These are phyloP conservation scores for Leucopsar rothschildi DNA, from an alignment of 2,113 vertebrate genomes.

Conservation along the genomic window DNA sequence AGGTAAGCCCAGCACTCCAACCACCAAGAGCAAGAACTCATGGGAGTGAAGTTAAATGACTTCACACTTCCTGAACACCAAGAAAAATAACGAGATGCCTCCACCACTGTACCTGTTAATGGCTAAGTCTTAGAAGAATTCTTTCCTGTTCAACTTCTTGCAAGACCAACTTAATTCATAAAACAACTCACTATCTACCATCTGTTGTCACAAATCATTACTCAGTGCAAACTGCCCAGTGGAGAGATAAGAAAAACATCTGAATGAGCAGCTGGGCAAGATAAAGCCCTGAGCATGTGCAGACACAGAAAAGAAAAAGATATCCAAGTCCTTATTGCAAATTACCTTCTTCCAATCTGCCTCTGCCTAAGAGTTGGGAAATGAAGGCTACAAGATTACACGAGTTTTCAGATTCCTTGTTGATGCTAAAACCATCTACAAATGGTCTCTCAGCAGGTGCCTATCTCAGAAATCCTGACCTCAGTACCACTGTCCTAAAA, in stretches of 20 bases:
- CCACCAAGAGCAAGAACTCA: neutral
- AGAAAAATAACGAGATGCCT: neutral
- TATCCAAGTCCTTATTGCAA: neutral
- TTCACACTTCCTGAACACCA: neutral
- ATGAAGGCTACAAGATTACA: neutral
- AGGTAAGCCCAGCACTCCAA: neutral
- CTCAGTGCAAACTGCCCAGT: neutral
- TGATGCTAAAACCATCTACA: neutral
- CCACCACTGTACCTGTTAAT: neutral
- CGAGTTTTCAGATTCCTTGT: neutral
- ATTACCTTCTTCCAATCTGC: neutral
- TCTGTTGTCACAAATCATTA: neutral
- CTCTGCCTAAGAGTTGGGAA: accelerated
- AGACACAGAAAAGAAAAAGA: neutral
- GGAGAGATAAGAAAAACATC: neutral
- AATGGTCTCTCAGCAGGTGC: neutral
- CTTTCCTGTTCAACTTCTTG: neutral
- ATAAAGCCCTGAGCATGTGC: neutral
- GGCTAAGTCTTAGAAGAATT: neutral
- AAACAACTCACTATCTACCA: neutral
- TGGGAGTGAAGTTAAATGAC: neutral
- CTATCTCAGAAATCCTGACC: neutral
- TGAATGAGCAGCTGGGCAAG: neutral
- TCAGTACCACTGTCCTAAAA: neutral
- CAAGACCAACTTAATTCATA: neutral